Percentiles rank a stretch among this genome's conserved stretches.
phyloP scores from a whole-genome alignment of 2,888 invertebrate species.

The Encarsia formosa region DNA sequence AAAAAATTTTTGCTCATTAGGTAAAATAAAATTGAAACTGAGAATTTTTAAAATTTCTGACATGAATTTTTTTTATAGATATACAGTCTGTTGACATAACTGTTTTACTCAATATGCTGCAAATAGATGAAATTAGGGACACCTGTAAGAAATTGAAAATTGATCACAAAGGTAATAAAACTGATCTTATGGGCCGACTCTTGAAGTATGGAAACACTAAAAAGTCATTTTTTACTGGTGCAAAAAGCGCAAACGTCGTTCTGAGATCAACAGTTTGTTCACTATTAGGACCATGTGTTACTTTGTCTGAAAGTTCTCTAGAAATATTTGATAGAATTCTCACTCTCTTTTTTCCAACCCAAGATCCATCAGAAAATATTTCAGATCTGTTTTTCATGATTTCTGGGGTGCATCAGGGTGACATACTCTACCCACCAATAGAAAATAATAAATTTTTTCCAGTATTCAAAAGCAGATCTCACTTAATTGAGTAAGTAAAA shows the following conservation, averaged over 20 bases:
- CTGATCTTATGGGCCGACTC: slow-evolving; percentile 30
- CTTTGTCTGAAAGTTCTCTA: slow-evolving; percentile 31
- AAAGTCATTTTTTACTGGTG: slow-evolving; percentile 37
- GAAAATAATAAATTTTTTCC: slow-evolving; percentile 34
- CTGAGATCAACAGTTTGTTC: slow-evolving; percentile 27
- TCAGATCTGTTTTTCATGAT: slow-evolving; percentile 36
- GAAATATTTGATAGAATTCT: slow-evolving; percentile 38
- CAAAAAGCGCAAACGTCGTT: slow-evolving; percentile 31
- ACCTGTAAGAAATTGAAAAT: slow-evolving; percentile 37
- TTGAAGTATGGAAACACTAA: slow-evolving; percentile 29
- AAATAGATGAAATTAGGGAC: slow-evolving; percentile 33
- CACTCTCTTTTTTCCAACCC: slow-evolving; percentile 39
- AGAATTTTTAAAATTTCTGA: slow-evolving; percentile 1
- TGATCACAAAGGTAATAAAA: slow-evolving; percentile 30
- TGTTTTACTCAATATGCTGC: slow-evolving; percentile 35
- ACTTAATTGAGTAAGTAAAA: slow-evolving; percentile 35
- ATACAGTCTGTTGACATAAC: slow-evolving; percentile 25
- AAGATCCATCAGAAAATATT: slow-evolving; percentile 34
- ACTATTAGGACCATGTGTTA: slow-evolving; percentile 34
- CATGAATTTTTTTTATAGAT: slow-evolving; percentile 23
- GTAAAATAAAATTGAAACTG: slow-evolving; percentile 15
- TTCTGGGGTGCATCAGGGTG: slow-evolving; percentile 33
- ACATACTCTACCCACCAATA: slow-evolving; percentile 35
- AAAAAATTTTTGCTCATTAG: slow-evolving; percentile 25
- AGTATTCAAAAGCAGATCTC: slow-evolving; percentile 37